Evolutionary conservation across 2,888 invertebrate species (phyloP), one percentile per base, ranked within the genome.

Genomic region (Spialia ferax): DNA sequence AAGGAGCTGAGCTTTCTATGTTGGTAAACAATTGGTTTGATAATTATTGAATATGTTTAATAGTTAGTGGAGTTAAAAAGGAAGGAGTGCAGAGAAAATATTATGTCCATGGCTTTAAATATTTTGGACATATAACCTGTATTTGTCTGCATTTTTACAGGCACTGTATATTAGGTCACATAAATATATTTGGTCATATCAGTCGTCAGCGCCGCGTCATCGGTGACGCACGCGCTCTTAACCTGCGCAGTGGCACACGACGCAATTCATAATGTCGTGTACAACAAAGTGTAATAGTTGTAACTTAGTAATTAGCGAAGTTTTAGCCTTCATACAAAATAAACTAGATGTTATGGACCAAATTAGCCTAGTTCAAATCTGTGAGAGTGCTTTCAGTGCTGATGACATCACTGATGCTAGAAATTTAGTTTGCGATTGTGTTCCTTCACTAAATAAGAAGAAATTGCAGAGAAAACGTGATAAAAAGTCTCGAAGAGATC

Each of bases 301-400:
- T 15, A 42, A 55, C 10, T 22, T 63, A 18, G 42, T 63, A 7
- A 63, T 55, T 13, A 38, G n/a, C 15, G 62, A 62, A 52, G 52
- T 62, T n/a, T 29, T 62, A 13, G 62, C 62, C 7, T 62, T 52
- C 23, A 23, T 62, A 0, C 52, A 35, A 10, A 62, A 62, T 32
- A 29, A 52, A 13, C 1, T 62, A 23, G 62, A 62, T 35, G 35
- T 54, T 2, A 38, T 62, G 38, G 26, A 50, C n/a, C 32, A 62
- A 8, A 48, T 48, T 1, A 62, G 62, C 13, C n/a, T 62, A 4
- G n/a, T 32, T 2, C 32, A 42, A 32, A 26, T 61, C 4, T 61
- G 61, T 50, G 18, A 8, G 15, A 50, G 26, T 32, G 50, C 50
- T 4, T 61, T 61, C 32, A 35, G 26, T 2, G 3, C 13, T 6